These are phyloP conservation scores for Aramus guarauna DNA, from an alignment of 2,113 vertebrate genomes.

Conservation along the genomic window DNA sequence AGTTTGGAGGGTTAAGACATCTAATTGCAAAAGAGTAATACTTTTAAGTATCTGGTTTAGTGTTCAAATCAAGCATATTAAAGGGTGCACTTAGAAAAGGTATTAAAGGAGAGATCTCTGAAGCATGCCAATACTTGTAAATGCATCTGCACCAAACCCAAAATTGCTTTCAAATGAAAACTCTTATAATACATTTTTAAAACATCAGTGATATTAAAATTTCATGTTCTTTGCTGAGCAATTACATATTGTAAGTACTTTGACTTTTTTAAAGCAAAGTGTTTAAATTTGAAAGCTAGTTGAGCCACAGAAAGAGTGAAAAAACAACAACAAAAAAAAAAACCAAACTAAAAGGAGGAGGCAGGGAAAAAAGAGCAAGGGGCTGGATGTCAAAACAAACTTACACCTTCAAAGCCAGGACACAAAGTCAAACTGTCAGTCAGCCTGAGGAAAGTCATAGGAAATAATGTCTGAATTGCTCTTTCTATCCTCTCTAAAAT, in stretches of 20 bases:
- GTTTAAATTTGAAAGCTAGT: conserved; percentile 50
- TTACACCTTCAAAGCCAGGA: not conserved
- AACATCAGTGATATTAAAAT: conserved; percentile 33
- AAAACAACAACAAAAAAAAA: not conserved
- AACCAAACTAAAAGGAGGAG: not conserved
- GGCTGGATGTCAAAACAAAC: conserved; percentile 56
- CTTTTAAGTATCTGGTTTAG: conserved; percentile 40
- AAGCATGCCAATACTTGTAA: conserved; percentile 47
- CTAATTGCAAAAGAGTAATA: conserved; percentile 34
- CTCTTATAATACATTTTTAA: conserved; percentile 54
- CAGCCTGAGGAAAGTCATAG: not conserved
- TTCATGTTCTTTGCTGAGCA: conserved; percentile 26
- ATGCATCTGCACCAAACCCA: conserved; percentile 19
- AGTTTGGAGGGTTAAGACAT: not conserved
- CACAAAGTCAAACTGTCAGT: conserved; percentile 44
- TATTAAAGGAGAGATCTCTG: not conserved
- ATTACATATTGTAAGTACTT: conserved; percentile 36
- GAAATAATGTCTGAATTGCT: not conserved
- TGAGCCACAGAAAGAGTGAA: not conserved
- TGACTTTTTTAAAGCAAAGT: not conserved
- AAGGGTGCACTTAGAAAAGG: conserved; percentile 42
- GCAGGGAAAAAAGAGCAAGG: not conserved
- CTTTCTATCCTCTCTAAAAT: not conserved
- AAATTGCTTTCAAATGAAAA: conserved; percentile 49
- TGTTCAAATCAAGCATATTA: conserved; percentile 44